phyloP scores from a whole-genome alignment of 2,113 vertebrate genomes.

The Orycteropus afer region DNA sequence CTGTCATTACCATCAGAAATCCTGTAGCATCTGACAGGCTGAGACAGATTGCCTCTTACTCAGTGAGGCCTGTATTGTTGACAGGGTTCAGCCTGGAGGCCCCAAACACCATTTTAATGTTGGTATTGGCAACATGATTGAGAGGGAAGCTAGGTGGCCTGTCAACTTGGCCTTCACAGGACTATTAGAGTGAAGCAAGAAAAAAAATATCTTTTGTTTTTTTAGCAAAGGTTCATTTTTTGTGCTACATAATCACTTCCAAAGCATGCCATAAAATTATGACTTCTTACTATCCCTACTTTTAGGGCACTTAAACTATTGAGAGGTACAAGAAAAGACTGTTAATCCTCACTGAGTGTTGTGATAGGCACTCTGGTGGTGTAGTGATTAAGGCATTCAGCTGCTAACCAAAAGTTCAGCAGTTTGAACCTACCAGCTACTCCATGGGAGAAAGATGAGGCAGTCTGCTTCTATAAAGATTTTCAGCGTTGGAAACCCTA shows the following conservation, averaged over 20 bases:
- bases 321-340: not conserved
- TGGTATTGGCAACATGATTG: conserved; percentile 71
- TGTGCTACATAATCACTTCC: conserved; percentile 14
- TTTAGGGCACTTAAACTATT: not conserved
- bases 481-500: too few species aligned
- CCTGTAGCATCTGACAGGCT: conserved; percentile 14
- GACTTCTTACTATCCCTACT: not conserved
- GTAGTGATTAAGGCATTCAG: too few species aligned
- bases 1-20: conserved; percentile 40
- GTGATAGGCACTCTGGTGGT: too few species aligned
- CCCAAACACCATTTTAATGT: not conserved
- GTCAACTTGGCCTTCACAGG: conserved; percentile 70
- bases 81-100: conserved; percentile 48
- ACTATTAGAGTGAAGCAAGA: conserved; percentile 61
- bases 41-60: conserved; percentile 49
- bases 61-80: not conserved
- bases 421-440: too few species aligned
- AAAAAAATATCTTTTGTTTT: conserved; percentile 72
- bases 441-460: too few species aligned
- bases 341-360: not conserved
- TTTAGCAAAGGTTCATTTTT: conserved; percentile 57
- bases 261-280: conserved; percentile 49
- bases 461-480: too few species aligned
- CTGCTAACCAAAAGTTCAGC: too few species aligned
- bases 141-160: conserved; percentile 47